Conservation (phyloP, 2,113 vertebrate genomes). For the Hippopotamus amphibius region DNA sequence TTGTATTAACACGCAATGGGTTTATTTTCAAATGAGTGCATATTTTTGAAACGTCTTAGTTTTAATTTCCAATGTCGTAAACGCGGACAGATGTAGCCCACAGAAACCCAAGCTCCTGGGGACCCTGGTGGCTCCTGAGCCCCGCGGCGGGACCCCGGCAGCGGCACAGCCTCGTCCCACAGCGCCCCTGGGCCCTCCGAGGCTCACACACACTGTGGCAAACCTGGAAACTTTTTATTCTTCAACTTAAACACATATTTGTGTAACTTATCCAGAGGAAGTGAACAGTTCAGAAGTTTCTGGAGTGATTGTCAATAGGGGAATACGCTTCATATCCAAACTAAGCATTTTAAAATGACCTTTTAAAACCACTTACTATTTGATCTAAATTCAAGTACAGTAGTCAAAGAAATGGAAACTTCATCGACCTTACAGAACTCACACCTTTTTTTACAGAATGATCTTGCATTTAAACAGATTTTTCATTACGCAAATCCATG, state of each 20-base stretch:
- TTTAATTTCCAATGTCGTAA: neutral
- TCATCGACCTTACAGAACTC: neutral
- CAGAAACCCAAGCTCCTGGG: too few relatives aligned
- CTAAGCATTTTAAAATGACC: neutral
- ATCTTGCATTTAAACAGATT: conserved; percentile 18
- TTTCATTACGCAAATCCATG: neutral
- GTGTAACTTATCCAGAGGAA: neutral
- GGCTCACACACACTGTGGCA: too few relatives aligned
- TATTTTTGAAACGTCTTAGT: neutral
- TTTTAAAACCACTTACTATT: neutral
- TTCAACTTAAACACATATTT: neutral
- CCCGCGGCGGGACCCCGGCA: fast-evolving
- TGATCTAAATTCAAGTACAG: conserved; percentile 28
- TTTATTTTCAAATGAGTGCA: neutral
- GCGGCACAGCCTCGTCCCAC: neutral
- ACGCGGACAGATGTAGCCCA: neutral
- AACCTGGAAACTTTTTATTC: neutral
- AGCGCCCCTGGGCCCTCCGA: neutral
- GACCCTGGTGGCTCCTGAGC: neutral
- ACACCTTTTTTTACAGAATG: neutral
- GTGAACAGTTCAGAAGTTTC: neutral
- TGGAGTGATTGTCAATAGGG: neutral
- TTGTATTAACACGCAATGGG: neutral
- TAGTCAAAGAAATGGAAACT: neutral
- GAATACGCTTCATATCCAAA: neutral